A percentile compares a stretch with the other conserved stretches of the same genome.
These are phyloP conservation scores for Oncopeltus fasciatus DNA, from an alignment of 1,140 invertebrate species.

Conservation along the genomic window DNA sequence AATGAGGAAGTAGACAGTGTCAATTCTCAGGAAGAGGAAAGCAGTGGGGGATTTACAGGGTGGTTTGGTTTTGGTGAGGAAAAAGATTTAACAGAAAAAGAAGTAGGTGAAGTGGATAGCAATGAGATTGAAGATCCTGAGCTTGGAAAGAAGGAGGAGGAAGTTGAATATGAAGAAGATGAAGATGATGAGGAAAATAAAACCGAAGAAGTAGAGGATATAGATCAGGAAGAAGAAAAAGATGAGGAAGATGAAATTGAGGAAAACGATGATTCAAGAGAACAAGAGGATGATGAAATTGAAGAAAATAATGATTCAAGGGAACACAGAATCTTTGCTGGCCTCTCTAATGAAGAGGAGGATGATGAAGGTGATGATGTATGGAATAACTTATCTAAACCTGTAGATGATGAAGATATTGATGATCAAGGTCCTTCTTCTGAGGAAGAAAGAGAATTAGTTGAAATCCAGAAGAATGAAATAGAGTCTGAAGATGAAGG, in stretches of 20 bases:
- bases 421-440: slow-evolving; percentile 17
- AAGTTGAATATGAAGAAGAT: slow-evolving; percentile 7
- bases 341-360: slow-evolving; percentile 24
- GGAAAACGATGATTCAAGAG: slow-evolving; percentile 8
- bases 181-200: slow-evolving; percentile 25
- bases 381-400: slow-evolving; percentile 26
- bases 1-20: neutral
- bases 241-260: slow-evolving; percentile 9
- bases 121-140: neutral
- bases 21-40: neutral
- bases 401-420: slow-evolving; percentile 13
- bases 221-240: slow-evolving; percentile 15
- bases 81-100: neutral
- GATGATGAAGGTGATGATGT: slow-evolving; percentile 22
- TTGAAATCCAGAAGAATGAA: slow-evolving; percentile 25
- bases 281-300: slow-evolving; percentile 12
- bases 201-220: slow-evolving; percentile 16
- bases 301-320: slow-evolving; percentile 12
- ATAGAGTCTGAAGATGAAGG: slow-evolving; percentile 14
- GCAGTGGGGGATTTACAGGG: neutral
- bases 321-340: slow-evolving; percentile 23
- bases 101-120: neutral
- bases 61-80: neutral
- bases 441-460: too few relatives aligned
- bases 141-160: neutral